These are phyloP conservation scores for Toxotes lorentzi DNA, from an alignment of 2,797 vertebrate species.

Conservation along the genomic window DNA sequence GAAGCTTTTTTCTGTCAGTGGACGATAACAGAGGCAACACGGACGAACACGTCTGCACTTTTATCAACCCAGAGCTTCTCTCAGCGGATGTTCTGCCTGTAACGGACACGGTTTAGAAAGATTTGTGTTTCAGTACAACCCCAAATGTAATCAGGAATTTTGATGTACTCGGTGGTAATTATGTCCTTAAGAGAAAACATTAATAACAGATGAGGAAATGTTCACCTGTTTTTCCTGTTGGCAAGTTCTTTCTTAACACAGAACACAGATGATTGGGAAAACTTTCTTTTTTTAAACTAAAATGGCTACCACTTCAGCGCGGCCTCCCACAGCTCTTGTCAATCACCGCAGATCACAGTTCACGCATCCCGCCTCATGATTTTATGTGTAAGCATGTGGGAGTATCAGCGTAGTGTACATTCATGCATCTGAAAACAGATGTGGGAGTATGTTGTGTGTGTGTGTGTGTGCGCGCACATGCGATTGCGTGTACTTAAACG, in stretches of 20 bases:
- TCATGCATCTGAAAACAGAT: constrained; percentile 53
- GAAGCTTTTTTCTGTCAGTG: neutral
- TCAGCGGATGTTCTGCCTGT: too few relatives aligned
- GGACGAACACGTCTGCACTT: neutral
- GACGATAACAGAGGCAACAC: neutral
- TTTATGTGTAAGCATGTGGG: constrained; percentile 66
- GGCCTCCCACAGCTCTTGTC: constrained; percentile 54
- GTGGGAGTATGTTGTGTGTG: constrained; percentile 56
- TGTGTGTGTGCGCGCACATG: constrained; percentile 5
- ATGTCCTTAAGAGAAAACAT: neutral
- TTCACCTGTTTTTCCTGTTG: neutral
- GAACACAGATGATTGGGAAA: neutral
- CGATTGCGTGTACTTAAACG: neutral
- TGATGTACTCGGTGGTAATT: neutral
- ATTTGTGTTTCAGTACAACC: neutral
- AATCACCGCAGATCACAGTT: constrained; percentile 57
- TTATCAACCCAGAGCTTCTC: neutral
- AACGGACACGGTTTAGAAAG: neutral
- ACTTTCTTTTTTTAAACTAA: constrained; percentile 19
- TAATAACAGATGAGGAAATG: neutral
- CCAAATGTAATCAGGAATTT: neutral
- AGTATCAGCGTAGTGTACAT: constrained; percentile 56
- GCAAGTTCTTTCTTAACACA: neutral
- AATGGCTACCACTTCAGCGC: constrained; percentile 34
- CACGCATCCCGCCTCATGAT: constrained; percentile 51